Base-by-base conservation (phyloP, 2,797 vertebrate species). In the Falco berigora region DNA sequence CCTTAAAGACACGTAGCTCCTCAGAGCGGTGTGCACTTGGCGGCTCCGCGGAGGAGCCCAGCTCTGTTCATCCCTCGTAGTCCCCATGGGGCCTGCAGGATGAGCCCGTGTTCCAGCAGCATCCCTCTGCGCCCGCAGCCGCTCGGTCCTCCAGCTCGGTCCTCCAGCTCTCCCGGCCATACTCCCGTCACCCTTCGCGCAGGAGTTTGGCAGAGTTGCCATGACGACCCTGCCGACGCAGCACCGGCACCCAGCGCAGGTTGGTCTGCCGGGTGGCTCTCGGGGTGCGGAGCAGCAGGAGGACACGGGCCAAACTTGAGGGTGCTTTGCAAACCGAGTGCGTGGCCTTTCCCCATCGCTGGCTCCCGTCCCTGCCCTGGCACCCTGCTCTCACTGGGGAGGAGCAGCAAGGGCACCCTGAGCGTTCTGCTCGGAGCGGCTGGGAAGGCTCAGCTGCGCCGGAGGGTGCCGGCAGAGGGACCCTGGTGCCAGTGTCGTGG, bases 181-280 rank as follows among this genome's bases (percentile, higher is more conserved):
- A 3, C 20, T 79, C 86, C 92, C 91, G 0, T 15, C 16, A 53
- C 74, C 34, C 78, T 58, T 5, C 1, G 61, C 71, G 64, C 88
- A 6, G 79, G n/a, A 79, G 92, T 88, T 84, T 77, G 93, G 42
- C 30, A 5, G 17, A 9, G 97, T 97, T 91, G 93, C 97, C 83
- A 93, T 92, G 92, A 83, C 72, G 20, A 96, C 88, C 59, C 63
- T 5, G 22, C 63, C 3, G 5, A 27, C 47, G 30, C 73, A 3
- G 64, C 80, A 1, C 71, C n/a, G 3, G 34, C 63, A 1, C n/a
- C 7, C 5, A 14, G 59, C 20, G 0, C 95, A 95, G 94, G 92
- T 93, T 38, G 74, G 92, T 19, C 62, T 9, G 3, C 1, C 2
- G 25, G 10, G 30, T 28, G 38, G 22, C 12, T 56, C 28, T 40